phyloP scores from a whole-genome alignment of 1,140 invertebrate genomes.

The Aphelenchoides avenae region DNA sequence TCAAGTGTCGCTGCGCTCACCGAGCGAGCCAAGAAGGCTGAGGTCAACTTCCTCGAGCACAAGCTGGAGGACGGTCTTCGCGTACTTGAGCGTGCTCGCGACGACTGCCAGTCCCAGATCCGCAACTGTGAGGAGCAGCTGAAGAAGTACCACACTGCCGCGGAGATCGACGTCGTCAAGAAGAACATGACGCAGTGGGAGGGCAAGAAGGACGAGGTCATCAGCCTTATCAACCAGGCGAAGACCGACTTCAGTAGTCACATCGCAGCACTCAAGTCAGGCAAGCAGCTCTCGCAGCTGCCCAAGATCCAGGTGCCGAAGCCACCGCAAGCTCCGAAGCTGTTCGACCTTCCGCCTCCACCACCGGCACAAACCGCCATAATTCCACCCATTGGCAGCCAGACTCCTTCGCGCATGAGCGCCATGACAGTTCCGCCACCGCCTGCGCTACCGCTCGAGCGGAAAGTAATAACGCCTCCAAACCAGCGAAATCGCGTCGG shows the following conservation, averaged over 20 bases:
- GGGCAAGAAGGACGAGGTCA: constrained; percentile 29
- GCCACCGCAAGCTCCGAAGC: constrained; percentile 29
- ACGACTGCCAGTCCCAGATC: constrained; percentile 41
- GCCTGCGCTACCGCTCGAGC: constrained; percentile 27
- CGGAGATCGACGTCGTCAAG: constrained; percentile 23
- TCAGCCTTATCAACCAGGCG: constrained; percentile 26
- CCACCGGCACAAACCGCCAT: constrained; percentile 5
- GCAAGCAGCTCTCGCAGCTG: constrained; percentile 42
- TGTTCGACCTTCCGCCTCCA: constrained; percentile 30
- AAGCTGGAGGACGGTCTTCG: constrained; percentile 40
- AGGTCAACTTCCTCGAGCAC: constrained; percentile 35
- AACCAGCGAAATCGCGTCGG: constrained; percentile 15
- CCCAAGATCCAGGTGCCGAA: constrained; percentile 41
- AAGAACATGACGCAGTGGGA: constrained; percentile 45
- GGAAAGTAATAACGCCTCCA: constrained; percentile 32
- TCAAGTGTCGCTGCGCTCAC: constrained; percentile 19
- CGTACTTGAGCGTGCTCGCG: constrained; percentile 38
- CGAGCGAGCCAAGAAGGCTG: constrained; percentile 35
- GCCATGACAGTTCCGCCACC: constrained; percentile 29
- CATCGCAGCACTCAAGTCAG: constrained; percentile 34
- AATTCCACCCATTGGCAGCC: too few relatives aligned
- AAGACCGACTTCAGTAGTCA: constrained; percentile 30
- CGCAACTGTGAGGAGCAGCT: constrained; percentile 19
- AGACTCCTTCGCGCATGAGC: neutral
- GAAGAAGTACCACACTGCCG: constrained; percentile 12